phyloP scores from a whole-genome alignment of 2,113 vertebrate species.

The Patagioenas fasciata region DNA sequence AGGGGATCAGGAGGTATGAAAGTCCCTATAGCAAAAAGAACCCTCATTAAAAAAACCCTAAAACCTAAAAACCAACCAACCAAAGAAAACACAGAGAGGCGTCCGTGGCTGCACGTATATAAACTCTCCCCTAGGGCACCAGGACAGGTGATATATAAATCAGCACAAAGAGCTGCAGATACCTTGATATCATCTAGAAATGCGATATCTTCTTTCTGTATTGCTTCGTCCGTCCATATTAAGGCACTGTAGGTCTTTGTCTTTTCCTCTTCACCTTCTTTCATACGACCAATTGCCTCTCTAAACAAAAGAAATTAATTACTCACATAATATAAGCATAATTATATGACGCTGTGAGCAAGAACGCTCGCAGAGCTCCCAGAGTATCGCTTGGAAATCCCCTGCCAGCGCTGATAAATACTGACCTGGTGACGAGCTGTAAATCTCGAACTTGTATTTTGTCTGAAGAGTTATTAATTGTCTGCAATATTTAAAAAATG shows the following conservation, averaged over 20 bases:
- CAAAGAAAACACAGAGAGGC: neutral
- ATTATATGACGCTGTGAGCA: neutral
- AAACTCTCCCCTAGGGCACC: neutral
- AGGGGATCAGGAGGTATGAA: neutral
- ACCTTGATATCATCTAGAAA: conserved; percentile 89
- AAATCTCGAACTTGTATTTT: conserved; percentile 94
- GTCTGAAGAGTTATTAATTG: conserved; percentile 89
- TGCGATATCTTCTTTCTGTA: conserved; percentile 81
- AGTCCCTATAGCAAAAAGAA: neutral
- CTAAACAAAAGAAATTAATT: conserved; percentile 73
- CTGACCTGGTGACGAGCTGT: conserved; percentile 94
- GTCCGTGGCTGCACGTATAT: neutral
- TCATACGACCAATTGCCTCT: conserved; percentile 93
- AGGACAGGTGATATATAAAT: neutral
- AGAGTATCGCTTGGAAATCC: neutral
- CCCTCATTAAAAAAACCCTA: neutral
- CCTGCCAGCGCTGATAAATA: neutral
- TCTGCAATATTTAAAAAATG: conserved; percentile 70
- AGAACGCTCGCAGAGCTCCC: neutral
- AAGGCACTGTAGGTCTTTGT: conserved; percentile 96
- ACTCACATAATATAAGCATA: neutral
- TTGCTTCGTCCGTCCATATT: conserved; percentile 88
- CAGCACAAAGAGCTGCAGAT: neutral
- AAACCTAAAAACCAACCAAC: neutral
- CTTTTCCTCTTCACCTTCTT: conserved; percentile 96